Evolutionary conservation across 2,113 vertebrate species (phyloP), one percentile per base, ranked within the genome.

Genomic region (Scalopus aquaticus): DNA sequence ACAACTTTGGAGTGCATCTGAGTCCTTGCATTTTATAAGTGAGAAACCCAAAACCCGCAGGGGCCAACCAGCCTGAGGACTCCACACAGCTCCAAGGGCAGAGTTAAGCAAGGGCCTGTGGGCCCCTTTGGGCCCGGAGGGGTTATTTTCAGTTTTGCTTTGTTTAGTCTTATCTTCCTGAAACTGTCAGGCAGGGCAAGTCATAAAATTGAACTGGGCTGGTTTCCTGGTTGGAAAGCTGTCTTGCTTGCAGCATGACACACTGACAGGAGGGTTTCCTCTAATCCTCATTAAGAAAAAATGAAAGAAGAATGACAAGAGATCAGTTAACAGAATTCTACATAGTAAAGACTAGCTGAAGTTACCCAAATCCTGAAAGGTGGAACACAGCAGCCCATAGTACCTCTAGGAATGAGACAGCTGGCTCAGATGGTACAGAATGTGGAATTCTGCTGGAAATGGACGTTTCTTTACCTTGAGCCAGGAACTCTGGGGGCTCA

Each of bases 161-260:
- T 46, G 37, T 65, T 96, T 67, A 30, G 9, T 42, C 80, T 90
- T 80, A 70, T 42, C 37, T 76, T 92, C 64, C 42, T 81, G 44
- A 54, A 64, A 17, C 30, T 73, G 79, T 83, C 67, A 35, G 22
- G 42, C 26, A 67, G n/a, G n/a, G 13, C 15, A 28, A 82, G 5
- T 6, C 32, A 30, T 88, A 72, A 86, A 72, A 28, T 22, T 9
- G 39, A 51, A 26, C 6, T 39, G 28, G 56, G 17, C 6, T 2
- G 16, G 56, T 15, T 5, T 51, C 81, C 17, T 28, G 7, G 32
- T 0, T 26, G 6, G 20, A 62, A 22, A 28, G 37, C n/a, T 20
- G 46, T 58, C 56, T 39, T 16, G 5, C 67, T 56, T 10, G 24
- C 3, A 20, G 19, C 60, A 5, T 26, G 20, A 20, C 35, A 2